Evolutionary conservation across 1,140 invertebrate species (phyloP).

Genomic region (Druon quercuslanigerum): DNA sequence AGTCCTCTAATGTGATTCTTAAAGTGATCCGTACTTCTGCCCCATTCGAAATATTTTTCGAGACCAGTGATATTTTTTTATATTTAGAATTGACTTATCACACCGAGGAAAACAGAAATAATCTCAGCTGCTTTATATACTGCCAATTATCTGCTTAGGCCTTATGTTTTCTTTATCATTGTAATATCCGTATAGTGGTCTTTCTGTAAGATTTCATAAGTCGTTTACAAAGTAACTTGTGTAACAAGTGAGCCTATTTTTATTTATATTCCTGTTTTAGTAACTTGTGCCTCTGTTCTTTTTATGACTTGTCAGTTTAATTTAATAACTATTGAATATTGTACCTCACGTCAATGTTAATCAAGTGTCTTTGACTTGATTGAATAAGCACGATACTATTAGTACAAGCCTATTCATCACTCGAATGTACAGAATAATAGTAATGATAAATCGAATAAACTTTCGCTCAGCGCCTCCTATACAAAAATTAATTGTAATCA

Average conservation of each 20-base stretch:
- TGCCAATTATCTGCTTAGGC: constrained; percentile 62
- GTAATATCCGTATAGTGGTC: constrained; percentile 28
- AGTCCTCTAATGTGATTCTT: constrained; percentile 40
- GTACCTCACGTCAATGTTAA: constrained; percentile 14
- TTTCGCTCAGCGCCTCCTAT: constrained; percentile 72
- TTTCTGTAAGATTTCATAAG: constrained; percentile 6
- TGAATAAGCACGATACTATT: constrained; percentile 59
- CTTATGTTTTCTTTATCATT: constrained; percentile 41
- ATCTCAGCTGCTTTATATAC: constrained; percentile 63
- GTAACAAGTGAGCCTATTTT: constrained; percentile 14
- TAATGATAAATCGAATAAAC: constrained; percentile 48
- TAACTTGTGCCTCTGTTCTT: constrained; percentile 12
- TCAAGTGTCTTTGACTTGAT: constrained; percentile 35
- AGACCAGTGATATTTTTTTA: constrained; percentile 75
- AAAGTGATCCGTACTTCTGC: constrained; percentile 46
- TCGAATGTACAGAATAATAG: constrained; percentile 65
- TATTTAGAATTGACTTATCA: constrained; percentile 60
- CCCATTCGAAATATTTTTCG: constrained; percentile 56
- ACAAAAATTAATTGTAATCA: constrained; percentile 70
- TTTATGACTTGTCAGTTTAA: constrained; percentile 47
- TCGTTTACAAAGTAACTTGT: neutral
- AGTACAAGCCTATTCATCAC: constrained; percentile 60
- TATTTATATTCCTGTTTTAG: constrained; percentile 27
- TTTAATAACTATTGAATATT: constrained; percentile 44
- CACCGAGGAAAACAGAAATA: constrained; percentile 60